A percentile compares a stretch with the other conserved stretches of the same genome.
Evolutionary conservation across 2,113 vertebrate species (phyloP).

Genomic region (Scatophagus argus): DNA sequence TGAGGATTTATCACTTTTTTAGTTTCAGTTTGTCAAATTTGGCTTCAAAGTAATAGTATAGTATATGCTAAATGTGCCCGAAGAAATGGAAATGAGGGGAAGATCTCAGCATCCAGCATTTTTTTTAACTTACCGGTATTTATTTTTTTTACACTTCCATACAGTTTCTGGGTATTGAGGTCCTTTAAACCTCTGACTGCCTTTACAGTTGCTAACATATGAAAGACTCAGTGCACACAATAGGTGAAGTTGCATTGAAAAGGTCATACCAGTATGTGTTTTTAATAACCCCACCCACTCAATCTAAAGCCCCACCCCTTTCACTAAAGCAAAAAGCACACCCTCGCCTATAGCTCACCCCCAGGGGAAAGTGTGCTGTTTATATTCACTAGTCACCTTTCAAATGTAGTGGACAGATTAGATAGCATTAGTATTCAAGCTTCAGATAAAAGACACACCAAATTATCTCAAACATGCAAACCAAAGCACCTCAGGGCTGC

Average conservation of each 20-base stretch:
- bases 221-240: neutral
- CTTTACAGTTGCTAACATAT: neutral
- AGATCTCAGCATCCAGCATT: neutral
- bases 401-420: conserved; percentile 46
- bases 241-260: neutral
- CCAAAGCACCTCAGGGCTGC: conserved; percentile 27
- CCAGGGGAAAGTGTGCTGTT: conserved; percentile 12
- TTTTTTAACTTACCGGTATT: no score
- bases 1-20: neutral
- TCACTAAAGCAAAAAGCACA: neutral
- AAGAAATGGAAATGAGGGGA: neutral
- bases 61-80: neutral
- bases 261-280: neutral
- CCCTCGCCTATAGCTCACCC: neutral
- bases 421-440: conserved; percentile 51
- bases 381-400: conserved; percentile 52
- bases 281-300: neutral
- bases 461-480: conserved; percentile 18
- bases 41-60: neutral
- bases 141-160: neutral
- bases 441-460: conserved; percentile 36
- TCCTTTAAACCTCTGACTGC: neutral
- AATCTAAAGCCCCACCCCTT: neutral
- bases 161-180: neutral
- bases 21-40: neutral